Evolutionary conservation across 2,888 invertebrate genomes (phyloP), one percentile per base, ranked within the genome.

Genomic region (Clepsis dumicolana): DNA sequence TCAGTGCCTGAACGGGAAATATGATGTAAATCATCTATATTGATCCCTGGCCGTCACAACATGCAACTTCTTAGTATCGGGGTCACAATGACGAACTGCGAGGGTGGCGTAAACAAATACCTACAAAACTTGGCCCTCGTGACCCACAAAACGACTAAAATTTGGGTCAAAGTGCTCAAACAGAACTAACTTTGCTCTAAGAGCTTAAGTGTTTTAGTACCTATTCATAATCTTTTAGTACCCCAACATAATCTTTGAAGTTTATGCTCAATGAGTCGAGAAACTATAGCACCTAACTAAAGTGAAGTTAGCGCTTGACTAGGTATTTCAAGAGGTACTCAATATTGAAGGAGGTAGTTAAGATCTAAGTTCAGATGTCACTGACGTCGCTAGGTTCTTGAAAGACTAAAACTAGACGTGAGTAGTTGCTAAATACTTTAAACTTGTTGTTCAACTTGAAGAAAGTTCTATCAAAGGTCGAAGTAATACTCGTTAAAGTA

Each of bases 11-110:
- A 59, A 32, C 52, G 63, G 62, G 63, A 32, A 44, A 41, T 29
- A 59, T 41, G 27, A 59, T 29, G 64, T 64, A 53, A 64, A 63
- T 68, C 68, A 64, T 59, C 8, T 4, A 50, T 67, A 68, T 68
- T 59, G 68, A 67, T 62, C 56, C 35, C 48, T 29, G 29, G 44
- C 27, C 18, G 50, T 62, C 56, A 56, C 54, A 62, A 62, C 62
- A 62, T 67, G 63, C 67, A 67, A 57, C 50, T 50, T 67, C 63
- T 57, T 38, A 32, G 59, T 32, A 64, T 64, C 16, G 38, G 50
- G 63, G 68, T 59, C 68, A 59, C 50, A 21, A 32, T 25, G 56
- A 32, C 53, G 32, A 21, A 63, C 53, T 29, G 29, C 35, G 29
- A 59, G 63, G 57, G 50, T 27, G 7, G n/a, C 32, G 38, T 56